phyloP scores from a whole-genome alignment of 2,113 vertebrate species.

The Trichomycterus rosablanca region DNA sequence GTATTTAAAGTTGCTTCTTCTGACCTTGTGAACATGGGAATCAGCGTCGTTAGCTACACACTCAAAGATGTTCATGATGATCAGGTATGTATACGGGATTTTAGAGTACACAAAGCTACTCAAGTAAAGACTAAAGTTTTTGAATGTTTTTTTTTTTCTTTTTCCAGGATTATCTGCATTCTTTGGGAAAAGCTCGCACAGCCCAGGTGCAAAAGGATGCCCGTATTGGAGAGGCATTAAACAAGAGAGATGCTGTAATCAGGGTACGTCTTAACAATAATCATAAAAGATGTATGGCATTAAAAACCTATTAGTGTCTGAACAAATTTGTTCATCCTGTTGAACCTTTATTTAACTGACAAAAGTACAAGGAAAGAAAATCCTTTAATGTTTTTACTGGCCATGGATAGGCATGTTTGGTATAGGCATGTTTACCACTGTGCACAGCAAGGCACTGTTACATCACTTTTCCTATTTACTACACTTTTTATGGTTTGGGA shows the following conservation, averaged over 20 bases:
- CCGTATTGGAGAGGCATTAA: slow-evolving; percentile 81
- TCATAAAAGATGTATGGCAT: too few relatives aligned
- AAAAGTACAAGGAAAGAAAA: too few relatives aligned
- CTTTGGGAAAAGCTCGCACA: slow-evolving; percentile 81
- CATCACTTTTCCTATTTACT: too few relatives aligned
- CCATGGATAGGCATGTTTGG: too few relatives aligned
- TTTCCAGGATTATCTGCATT: slow-evolving; percentile 82
- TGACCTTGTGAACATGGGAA: slow-evolving; percentile 92
- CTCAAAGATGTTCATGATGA: slow-evolving; percentile 89
- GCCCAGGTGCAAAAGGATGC: slow-evolving; percentile 89
- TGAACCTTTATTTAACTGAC: too few relatives aligned
- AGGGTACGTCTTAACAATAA: slow-evolving; percentile 59
- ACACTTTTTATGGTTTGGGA: too few relatives aligned
- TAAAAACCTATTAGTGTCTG: too few relatives aligned
- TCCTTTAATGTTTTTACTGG: too few relatives aligned
- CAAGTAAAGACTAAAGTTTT: background rate
- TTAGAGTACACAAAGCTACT: background rate
- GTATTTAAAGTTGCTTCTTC: slow-evolving; percentile 91
- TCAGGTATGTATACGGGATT: slow-evolving; percentile 60
- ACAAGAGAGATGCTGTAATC: slow-evolving; percentile 85
- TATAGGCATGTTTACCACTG: too few relatives aligned
- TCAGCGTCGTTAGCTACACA: slow-evolving; percentile 90
- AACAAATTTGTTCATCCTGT: too few relatives aligned
- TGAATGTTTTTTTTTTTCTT: background rate
- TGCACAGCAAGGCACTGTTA: too few relatives aligned